Evolutionary conservation across 2,888 invertebrate genomes (phyloP).

Genomic region (Patella ulyssiponensis): DNA sequence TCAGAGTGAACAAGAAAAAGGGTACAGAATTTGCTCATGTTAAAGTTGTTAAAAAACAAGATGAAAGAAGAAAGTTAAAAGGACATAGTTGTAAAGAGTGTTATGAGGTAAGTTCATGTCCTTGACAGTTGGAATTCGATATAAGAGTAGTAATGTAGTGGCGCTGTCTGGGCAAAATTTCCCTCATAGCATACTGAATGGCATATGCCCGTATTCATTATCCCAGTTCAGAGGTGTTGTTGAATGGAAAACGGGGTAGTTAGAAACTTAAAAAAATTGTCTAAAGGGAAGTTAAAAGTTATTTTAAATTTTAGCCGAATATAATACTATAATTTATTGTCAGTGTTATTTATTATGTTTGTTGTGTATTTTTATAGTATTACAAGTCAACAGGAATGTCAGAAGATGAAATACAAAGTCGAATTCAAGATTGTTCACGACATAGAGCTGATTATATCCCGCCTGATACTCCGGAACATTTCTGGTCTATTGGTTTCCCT

Average conservation of each 20-base stretch:
- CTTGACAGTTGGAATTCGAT: too few relatives aligned
- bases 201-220: too few relatives aligned
- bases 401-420: conserved; percentile 57
- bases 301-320: too few relatives aligned
- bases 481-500: conserved; percentile 71
- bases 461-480: conserved; percentile 69
- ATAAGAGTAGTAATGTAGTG: too few relatives aligned
- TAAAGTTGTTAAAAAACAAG: conserved; percentile 66
- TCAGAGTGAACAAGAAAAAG: conserved; percentile 53
- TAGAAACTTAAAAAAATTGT: too few relatives aligned
- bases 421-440: conserved; percentile 65
- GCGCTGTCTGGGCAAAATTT: too few relatives aligned
- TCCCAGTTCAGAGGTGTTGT: too few relatives aligned
- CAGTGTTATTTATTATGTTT: not conserved
- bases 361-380: conserved; percentile 56
- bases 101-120: conserved; percentile 52
- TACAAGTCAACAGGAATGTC: conserved; percentile 57
- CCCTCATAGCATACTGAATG: too few relatives aligned
- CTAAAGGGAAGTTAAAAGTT: too few relatives aligned
- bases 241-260: too few relatives aligned
- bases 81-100: conserved; percentile 67
- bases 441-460: conserved; percentile 65
- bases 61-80: conserved; percentile 64
- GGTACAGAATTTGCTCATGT: conserved; percentile 54
- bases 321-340: too few relatives aligned